Percentiles rank a stretch among this genome's conserved stretches.
phyloP scores from a whole-genome alignment of 2,113 vertebrate species.

The Pomatorhinus ruficollis region DNA sequence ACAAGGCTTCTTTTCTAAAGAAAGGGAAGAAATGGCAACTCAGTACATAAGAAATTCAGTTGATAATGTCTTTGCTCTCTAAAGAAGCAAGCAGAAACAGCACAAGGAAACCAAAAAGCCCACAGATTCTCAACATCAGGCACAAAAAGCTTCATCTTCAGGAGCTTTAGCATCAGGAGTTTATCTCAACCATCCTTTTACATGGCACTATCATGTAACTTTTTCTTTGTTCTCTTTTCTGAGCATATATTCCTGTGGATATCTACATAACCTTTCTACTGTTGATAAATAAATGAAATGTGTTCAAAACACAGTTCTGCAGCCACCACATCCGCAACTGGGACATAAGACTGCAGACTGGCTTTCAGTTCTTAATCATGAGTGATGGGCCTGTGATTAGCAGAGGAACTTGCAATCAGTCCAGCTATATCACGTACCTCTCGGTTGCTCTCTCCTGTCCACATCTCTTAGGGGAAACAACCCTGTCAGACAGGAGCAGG shows the following conservation, averaged over 20 bases:
- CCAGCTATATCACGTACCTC: neutral
- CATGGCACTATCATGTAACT: neutral
- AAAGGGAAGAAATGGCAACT: neutral
- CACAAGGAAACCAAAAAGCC: neutral
- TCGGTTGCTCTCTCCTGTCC: constrained; percentile 14
- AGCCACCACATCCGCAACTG: neutral
- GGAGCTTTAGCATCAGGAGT: neutral
- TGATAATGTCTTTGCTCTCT: neutral
- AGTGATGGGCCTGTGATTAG: constrained; percentile 38
- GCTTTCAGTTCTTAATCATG: constrained; percentile 19
- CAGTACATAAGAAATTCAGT: neutral
- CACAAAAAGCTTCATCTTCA: neutral
- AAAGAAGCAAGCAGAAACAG: neutral
- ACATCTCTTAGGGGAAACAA: constrained; percentile 16
- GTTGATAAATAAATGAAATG: neutral
- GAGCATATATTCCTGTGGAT: neutral
- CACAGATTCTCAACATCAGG: neutral
- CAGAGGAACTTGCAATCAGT: constrained; percentile 27
- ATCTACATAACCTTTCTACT: neutral
- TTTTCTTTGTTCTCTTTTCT: neutral
- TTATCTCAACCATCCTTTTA: neutral
- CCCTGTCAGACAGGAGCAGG: neutral
- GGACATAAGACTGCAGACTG: neutral
- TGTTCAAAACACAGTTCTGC: neutral
- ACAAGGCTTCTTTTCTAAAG: neutral